Base-by-base conservation (phyloP, 2,888 invertebrate genomes). In the Himalopsyche kuldschensis region DNA sequence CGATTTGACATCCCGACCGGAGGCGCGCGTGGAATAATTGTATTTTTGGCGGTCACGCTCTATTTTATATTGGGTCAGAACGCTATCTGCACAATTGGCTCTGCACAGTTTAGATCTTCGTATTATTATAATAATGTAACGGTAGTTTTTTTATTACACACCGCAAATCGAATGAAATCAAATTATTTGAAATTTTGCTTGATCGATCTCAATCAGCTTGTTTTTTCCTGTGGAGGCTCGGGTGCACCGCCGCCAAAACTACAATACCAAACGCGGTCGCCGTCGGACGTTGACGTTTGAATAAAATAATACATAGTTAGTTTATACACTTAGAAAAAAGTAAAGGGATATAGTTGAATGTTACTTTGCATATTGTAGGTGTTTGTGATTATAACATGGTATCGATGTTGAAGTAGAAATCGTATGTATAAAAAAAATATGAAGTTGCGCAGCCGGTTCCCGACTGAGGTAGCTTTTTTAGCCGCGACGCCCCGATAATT, bases 331-430 rank as follows among this genome's bases (percentile, higher is more conserved):
- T 69, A 69, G 30, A 69, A 69, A 81, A 81, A 78, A 47, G 32
- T 76, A 78, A 77, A 76, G 77, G 76, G 75, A 81, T 79, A 41
- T 82, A 82, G 78, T 35, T 82, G 82, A 78, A 78, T 82, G 82
- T 82, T 35, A 82, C 55, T 82, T 79, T 82, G 79, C 82, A 82
- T 79, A 77, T 80, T 81, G 84, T 84, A 84, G 84, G 83, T 81
- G 85, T 85, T 83, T 85, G 85, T 85, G 85, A 83, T 85, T 83
- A 85, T 83, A 83, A 82, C 83, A 85, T 81, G 83, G 85, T 85
- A 83, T 85, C 75, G 80, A 81, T 85, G 85, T 85, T 83, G 32
- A 83, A 55, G 75, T 83, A 83, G 81, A 85, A 41, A 78, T 27
- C 81, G 83, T 84, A 83, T 81, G 48, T 84, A 81, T 78, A 81